A percentile compares a stretch with the other conserved stretches of the same genome.
Evolutionary conservation across 2,888 invertebrate species (phyloP).

Genomic region (Drosophila macrospina): DNA sequence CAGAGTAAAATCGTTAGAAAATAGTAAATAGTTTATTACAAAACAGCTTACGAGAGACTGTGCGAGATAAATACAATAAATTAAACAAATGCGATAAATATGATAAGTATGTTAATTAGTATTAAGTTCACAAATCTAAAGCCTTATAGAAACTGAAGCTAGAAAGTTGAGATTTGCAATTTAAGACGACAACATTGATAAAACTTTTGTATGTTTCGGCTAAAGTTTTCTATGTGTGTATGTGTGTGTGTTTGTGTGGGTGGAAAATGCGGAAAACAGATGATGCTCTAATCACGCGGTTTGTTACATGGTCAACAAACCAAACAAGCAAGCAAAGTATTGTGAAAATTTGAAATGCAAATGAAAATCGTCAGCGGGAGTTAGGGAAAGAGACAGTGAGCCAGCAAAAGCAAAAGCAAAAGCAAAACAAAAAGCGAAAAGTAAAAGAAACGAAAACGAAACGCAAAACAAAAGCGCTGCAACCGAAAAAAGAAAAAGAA

Average conservation of each 20-base stretch:
- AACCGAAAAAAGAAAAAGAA: constrained; percentile 38
- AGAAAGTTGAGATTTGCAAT: constrained; percentile 39
- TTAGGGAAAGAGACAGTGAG: not conserved
- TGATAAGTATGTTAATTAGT: constrained; percentile 14
- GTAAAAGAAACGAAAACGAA: constrained; percentile 30
- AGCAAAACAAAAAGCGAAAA: constrained; percentile 18
- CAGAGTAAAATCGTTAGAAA: constrained; percentile 18
- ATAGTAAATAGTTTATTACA: constrained; percentile 31
- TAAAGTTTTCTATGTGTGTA: constrained; percentile 16
- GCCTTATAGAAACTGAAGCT: constrained; percentile 9
- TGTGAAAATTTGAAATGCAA: constrained; percentile 80
- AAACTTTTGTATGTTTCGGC: too few relatives aligned
- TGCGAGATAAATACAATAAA: constrained; percentile 6
- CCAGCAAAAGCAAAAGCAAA: constrained; percentile 14
- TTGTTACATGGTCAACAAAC: constrained; percentile 59
- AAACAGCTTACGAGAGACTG: constrained; percentile 39
- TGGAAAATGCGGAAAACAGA: constrained; percentile 72
- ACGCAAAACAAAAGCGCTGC: constrained; percentile 5
- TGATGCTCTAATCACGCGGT: constrained; percentile 57
- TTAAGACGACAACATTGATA: constrained; percentile 35
- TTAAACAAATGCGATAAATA: constrained; percentile 9
- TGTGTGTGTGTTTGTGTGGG: constrained; percentile 33
- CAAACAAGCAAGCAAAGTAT: constrained; percentile 53
- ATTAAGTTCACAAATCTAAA: constrained; percentile 2
- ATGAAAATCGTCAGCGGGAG: constrained; percentile 44